These are phyloP conservation scores for Sphaeridia pumilis DNA, from an alignment of 2,888 invertebrate species.

Conservation along the genomic window DNA sequence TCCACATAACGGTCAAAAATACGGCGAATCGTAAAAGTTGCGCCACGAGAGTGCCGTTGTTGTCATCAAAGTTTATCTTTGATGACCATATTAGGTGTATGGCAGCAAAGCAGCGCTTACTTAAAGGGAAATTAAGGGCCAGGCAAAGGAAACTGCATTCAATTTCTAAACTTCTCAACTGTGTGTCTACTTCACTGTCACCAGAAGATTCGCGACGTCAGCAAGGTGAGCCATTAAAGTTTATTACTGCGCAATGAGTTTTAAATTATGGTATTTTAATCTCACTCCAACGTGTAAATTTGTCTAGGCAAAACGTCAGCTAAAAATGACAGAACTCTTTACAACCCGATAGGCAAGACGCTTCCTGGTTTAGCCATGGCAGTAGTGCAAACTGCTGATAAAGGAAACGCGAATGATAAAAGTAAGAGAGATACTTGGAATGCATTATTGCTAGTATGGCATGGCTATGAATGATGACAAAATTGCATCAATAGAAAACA, in stretches of 20 bases:
- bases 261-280: no score
- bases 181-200: conserved; percentile 42
- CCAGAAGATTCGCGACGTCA: conserved; percentile 32
- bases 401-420: no score
- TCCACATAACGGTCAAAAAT: conserved; percentile 84
- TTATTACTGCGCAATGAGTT: no score
- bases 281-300: no score
- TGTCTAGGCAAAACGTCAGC: no score
- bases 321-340: conserved; percentile 18
- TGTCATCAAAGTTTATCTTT: conserved; percentile 87
- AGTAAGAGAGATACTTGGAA: no score
- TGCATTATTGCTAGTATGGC: not conserved
- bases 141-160: conserved; percentile 94
- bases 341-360: conserved; percentile 28
- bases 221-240: conserved; percentile 17
- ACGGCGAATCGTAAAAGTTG: conserved; percentile 49
- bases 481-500: not conserved
- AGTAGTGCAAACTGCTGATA: no score
- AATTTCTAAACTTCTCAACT: conserved; percentile 81
- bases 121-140: conserved; percentile 77
- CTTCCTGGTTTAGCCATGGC: conserved; percentile 33
- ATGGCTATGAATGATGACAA: not conserved
- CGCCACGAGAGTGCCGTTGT: conserved; percentile 56
- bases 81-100: conserved; percentile 98
- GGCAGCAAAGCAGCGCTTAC: conserved; percentile 86